Conservation (phyloP, 2,888 invertebrate genomes). For the Ophioninae sp. region DNA sequence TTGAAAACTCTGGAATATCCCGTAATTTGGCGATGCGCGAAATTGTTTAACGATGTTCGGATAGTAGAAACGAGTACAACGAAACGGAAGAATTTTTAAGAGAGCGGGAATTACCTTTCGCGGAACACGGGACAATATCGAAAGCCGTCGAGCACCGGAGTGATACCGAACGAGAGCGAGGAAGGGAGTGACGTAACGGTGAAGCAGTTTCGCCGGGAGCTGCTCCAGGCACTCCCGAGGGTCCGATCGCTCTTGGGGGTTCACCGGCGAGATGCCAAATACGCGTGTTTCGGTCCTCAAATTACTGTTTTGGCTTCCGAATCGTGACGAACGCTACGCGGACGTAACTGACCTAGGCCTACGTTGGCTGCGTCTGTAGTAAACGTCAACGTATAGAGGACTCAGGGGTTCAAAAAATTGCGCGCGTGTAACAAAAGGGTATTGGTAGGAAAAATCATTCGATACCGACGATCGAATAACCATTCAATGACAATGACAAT, state of each 20-base stretch:
- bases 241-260: slow-evolving; percentile 44
- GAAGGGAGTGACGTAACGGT: slow-evolving; percentile 2
- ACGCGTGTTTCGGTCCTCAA: slow-evolving; percentile 28
- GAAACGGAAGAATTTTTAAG: neutral
- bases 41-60: neutral
- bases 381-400: neutral
- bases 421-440: neutral
- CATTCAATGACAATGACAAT: neutral
- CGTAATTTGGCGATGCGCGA: neutral
- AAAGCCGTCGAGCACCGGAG: too few species aligned
- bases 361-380: slow-evolving; percentile 31
- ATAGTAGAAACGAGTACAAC: neutral
- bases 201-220: slow-evolving; percentile 15
- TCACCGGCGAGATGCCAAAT: slow-evolving; percentile 23
- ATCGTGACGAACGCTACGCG: slow-evolving; percentile 7
- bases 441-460: neutral
- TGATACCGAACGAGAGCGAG: slow-evolving; percentile 22
- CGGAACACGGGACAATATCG: neutral
- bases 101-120: neutral
- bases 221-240: slow-evolving; percentile 43
- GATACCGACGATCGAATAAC: too few species aligned
- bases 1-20: too few species aligned
- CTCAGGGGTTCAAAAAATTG: neutral
- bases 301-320: slow-evolving; percentile 41
- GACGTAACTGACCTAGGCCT: slow-evolving; percentile 45